Conservation (phyloP, 1,140 invertebrate genomes). For the Gonatopus flavifemur region DNA sequence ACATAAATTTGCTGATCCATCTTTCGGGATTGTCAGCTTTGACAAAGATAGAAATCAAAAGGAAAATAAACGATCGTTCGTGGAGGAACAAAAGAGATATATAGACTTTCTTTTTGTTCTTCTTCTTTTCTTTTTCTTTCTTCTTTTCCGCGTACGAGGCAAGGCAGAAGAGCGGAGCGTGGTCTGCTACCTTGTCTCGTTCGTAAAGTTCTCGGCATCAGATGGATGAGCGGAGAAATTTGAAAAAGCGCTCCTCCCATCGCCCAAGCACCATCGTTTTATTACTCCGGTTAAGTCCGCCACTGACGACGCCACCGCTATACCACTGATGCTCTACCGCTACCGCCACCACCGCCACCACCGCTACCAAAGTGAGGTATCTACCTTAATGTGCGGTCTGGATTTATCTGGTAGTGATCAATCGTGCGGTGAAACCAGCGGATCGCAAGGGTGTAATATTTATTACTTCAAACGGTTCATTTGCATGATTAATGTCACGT, state of each 20-base stretch:
- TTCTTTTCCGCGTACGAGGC: background rate
- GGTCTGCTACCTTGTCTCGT: constrained; percentile 18
- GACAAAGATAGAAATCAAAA: no score
- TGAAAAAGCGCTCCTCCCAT: constrained; percentile 40
- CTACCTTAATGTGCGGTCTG: constrained; percentile 47
- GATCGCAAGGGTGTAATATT: constrained; percentile 45
- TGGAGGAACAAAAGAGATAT: no score
- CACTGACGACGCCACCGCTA: constrained; percentile 9
- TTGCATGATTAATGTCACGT: constrained; percentile 50
- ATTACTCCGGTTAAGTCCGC: constrained; percentile 42
- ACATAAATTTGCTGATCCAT: no score
- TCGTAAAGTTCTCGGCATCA: constrained; percentile 32
- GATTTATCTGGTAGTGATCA: constrained; percentile 52
- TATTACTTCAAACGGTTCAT: constrained; percentile 52
- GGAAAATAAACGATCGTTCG: no score
- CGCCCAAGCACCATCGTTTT: constrained; percentile 44
- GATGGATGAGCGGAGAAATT: constrained; percentile 37
- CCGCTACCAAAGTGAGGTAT: constrained; percentile 19
- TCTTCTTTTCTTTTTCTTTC: no score
- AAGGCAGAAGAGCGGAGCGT: constrained; percentile 7
- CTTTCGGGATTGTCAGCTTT: no score
- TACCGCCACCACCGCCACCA: constrained; percentile 5
- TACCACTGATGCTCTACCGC: background rate
- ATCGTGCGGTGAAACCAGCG: constrained; percentile 43
- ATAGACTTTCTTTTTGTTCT: no score